Percentiles rank a stretch among this genome's conserved stretches.
Conservation (phyloP, 2,797 vertebrate genomes). For the Ambastaia sidthimunki region DNA sequence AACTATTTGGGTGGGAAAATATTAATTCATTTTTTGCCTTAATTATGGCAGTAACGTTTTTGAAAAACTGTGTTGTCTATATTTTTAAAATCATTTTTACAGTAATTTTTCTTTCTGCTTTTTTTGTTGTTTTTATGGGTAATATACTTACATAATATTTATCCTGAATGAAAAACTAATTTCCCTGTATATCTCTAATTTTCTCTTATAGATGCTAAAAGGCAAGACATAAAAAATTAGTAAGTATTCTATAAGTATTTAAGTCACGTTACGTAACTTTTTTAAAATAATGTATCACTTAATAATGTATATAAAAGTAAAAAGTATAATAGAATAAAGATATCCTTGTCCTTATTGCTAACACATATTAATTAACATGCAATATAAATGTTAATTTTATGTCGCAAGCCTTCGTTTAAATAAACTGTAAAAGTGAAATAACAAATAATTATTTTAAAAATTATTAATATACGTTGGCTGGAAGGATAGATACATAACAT, state of each 20-base stretch:
- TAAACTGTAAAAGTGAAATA: background rate
- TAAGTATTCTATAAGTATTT: background rate
- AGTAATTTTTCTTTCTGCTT: background rate
- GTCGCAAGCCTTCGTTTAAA: too few relatives aligned
- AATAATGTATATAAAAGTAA: too few relatives aligned
- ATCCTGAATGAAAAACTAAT: background rate
- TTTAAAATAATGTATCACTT: too few relatives aligned
- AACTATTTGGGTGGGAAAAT: background rate
- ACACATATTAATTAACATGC: too few relatives aligned
- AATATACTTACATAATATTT: background rate
- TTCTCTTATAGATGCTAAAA: background rate
- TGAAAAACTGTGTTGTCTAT: too few relatives aligned
- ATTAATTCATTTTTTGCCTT: too few relatives aligned
- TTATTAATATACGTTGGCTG: background rate
- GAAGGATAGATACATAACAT: background rate
- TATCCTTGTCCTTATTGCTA: too few relatives aligned
- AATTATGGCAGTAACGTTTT: too few relatives aligned
- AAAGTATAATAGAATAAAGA: too few relatives aligned
- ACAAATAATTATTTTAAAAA: background rate
- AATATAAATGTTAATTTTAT: too few relatives aligned
- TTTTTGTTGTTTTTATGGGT: background rate
- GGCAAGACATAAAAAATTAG: background rate
- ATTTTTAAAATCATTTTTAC: too few relatives aligned
- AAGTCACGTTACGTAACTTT: background rate
- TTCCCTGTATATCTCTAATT: too few relatives aligned